Evolutionary conservation across 2,888 invertebrate genomes (phyloP), one percentile per base, ranked within the genome.

Genomic region (Thyatira batis): DNA sequence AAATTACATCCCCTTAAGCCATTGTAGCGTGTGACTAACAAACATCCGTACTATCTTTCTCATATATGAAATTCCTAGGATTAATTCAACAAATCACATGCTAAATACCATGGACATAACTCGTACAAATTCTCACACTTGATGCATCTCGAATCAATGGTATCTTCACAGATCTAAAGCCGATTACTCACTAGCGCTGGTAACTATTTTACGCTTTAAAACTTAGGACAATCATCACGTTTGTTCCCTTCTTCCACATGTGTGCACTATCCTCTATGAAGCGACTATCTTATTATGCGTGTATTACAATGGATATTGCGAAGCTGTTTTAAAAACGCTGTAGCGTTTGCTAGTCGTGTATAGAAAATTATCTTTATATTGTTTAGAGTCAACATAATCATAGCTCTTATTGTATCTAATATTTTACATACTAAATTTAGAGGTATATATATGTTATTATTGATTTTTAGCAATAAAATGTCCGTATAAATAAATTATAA

Each of bases 221-320:
- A 25, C 6, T 53, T 55, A n/a, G 52, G 58, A 70, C 60, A 67
- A 58, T 45, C 28, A 39, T 50, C 60, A 33, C 21, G 57, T 54
- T 53, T 58, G 44, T 49, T 53, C 51, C 20, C 33, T 44, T 39
- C 44, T 20, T 51, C 49, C 17, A 51, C 53, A 55, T 39, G 45
- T 44, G 45, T 28, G 28, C 51, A 20, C 51, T 30, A 20, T 45
- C 27, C 48, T 48, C 23, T 33, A 49, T 9, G 30, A 30, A 39
- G 21, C 33, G 13, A 21, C 45, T 27, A 3, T 1, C 10, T 21
- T 49, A 48, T 23, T 45, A 11, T 20, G 25, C 20, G 17, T 48
- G 17, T 27, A 11, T 5, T 17, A 48, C 48, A 21, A 13, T 13
- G 17, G 27, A 2, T 33, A 17, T 8, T 8, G 17, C 8, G 4